A percentile compares a stretch with the other conserved stretches of the same genome.
Conservation (phyloP, 2,113 vertebrate species). For the Gymnorhina tibicen region DNA sequence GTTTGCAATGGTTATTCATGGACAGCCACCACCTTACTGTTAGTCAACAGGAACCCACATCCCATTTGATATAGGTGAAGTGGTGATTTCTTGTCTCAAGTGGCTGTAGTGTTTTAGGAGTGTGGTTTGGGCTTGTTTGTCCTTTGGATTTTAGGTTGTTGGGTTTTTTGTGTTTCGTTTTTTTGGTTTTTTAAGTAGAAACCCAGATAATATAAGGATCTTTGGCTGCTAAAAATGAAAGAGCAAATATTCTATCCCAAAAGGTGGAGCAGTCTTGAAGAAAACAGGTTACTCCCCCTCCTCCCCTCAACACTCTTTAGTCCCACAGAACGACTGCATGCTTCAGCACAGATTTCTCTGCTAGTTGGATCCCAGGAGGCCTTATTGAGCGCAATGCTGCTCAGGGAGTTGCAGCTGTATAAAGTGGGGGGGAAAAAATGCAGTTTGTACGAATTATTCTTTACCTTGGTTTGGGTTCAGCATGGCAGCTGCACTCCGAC, state of each 20-base stretch:
- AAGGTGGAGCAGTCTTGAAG: conserved; percentile 75
- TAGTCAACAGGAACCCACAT: neutral
- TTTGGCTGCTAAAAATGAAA: conserved; percentile 40
- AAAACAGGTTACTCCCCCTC: conserved; percentile 60
- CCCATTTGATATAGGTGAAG: neutral
- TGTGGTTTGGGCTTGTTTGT: neutral
- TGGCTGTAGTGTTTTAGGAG: neutral
- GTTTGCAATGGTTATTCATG: neutral
- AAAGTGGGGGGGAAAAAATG: conserved; percentile 65
- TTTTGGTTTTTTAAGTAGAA: neutral
- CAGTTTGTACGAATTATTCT: conserved; percentile 83
- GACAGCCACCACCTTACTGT: neutral
- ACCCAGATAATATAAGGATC: neutral
- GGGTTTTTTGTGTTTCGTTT: neutral
- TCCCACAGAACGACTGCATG: conserved; percentile 62
- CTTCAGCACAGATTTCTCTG: conserved; percentile 83
- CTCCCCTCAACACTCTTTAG: neutral
- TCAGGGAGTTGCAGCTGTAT: conserved; percentile 84
- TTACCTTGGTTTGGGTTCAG: conserved; percentile 77
- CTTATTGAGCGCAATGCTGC: conserved; percentile 76
- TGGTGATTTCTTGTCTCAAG: neutral
- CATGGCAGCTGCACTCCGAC: conserved; percentile 83
- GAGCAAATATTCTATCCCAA: conserved; percentile 75
- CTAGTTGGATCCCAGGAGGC: conserved; percentile 89
- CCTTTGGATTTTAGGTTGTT: neutral